Percentiles rank a stretch among this genome's conserved stretches.
These are phyloP conservation scores for Thermophis baileyi DNA, from an alignment of 2,113 vertebrate species.

Conservation along the genomic window DNA sequence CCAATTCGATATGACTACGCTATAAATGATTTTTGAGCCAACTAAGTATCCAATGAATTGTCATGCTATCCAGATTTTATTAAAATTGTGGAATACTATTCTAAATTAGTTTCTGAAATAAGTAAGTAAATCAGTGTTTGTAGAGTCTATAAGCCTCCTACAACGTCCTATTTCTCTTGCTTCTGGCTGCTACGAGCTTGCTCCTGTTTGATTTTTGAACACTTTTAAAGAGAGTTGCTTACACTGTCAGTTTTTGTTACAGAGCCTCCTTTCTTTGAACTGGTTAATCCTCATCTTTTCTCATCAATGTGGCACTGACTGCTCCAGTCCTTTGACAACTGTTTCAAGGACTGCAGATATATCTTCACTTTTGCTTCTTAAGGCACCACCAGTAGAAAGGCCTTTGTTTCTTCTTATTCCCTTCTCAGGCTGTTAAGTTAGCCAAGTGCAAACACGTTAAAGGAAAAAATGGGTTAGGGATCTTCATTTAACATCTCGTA, in stretches of 20 bases:
- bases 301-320: not conserved
- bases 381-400: not conserved
- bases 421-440: not conserved
- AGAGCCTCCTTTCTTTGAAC: not conserved
- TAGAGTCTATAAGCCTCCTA: not conserved
- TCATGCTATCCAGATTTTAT: not conserved
- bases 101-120: not conserved
- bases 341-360: not conserved
- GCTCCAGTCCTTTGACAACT: not conserved
- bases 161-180: not conserved
- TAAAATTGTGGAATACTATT: not conserved
- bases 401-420: not conserved
- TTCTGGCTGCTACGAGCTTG: not conserved
- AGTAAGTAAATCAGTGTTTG: not conserved
- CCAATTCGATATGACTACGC: not conserved
- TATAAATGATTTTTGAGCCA: not conserved
- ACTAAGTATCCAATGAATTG: not conserved
- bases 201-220: not conserved
- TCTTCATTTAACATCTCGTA: not conserved
- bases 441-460: not conserved
- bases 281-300: not conserved
- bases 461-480: not conserved
- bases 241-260: not conserved
- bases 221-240: not conserved
- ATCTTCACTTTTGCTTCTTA: not conserved